Evolutionary conservation across 2,797 vertebrate species (phyloP).

Genomic region (Salmo trutta): DNA sequence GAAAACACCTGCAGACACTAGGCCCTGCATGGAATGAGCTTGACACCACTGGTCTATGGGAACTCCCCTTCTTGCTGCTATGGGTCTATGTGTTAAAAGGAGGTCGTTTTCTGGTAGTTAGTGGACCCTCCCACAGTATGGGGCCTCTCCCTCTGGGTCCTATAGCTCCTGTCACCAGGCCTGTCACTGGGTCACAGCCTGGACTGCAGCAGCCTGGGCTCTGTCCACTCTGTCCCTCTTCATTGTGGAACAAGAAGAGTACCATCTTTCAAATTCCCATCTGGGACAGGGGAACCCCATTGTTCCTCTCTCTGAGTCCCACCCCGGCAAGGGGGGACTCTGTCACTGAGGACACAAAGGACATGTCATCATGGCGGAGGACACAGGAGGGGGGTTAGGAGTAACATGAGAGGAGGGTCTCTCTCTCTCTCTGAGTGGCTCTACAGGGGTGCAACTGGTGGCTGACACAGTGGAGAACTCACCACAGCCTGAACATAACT

Average conservation of each 20-base stretch:
- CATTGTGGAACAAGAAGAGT: conserved; percentile 58
- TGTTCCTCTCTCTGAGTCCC: conserved; percentile 61
- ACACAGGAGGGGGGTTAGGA: conserved; percentile 27
- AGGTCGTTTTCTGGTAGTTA: conserved; percentile 13
- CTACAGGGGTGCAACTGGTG: conserved; percentile 64
- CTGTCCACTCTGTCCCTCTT: conserved; percentile 56
- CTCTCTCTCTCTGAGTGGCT: conserved; percentile 57
- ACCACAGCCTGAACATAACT: conserved; percentile 51
- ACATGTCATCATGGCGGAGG: conserved; percentile 62
- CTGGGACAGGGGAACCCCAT: conserved; percentile 63
- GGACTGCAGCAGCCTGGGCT: conserved; percentile 49
- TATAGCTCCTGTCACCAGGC: conserved; percentile 13
- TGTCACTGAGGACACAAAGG: conserved; percentile 70
- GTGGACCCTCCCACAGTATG: conserved; percentile 24
- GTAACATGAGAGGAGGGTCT: conserved; percentile 66
- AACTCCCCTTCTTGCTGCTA: conserved; percentile 3
- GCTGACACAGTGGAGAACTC: conserved; percentile 62
- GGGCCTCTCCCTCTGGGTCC: background rate
- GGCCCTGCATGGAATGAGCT: no score
- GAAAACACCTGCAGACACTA: no score
- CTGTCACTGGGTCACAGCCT: conserved; percentile 44
- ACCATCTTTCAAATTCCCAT: conserved; percentile 70
- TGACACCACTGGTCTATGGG: background rate
- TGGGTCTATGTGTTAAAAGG: conserved; percentile 11
- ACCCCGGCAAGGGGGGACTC: conserved; percentile 49